Evolutionary conservation across 2,797 vertebrate genomes (phyloP).

Genomic region (Cynodonichthys magdalenae): DNA sequence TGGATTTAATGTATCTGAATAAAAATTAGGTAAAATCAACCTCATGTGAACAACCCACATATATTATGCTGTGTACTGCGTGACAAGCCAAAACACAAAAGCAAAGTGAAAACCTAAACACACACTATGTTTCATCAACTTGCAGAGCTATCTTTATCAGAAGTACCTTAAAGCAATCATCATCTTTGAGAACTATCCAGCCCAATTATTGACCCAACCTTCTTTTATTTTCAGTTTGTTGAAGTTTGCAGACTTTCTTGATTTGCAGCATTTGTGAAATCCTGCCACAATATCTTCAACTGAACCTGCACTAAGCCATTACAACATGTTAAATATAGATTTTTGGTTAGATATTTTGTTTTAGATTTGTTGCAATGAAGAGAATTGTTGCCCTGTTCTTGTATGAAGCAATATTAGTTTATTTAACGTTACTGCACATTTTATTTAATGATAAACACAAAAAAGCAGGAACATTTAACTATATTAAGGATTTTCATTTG

Average conservation of each 20-base stretch:
- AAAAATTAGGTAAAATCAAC: too few species aligned
- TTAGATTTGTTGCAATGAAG: background rate
- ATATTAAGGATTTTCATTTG: too few species aligned
- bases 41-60: too few species aligned
- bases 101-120: background rate
- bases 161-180: background rate
- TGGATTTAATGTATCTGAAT: too few species aligned
- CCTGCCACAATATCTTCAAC: background rate
- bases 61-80: too few species aligned
- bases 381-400: too few species aligned
- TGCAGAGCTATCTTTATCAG: background rate
- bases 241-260: background rate
- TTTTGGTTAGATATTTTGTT: background rate
- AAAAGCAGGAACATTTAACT: background rate
- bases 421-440: too few species aligned
- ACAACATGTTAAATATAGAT: background rate
- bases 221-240: background rate
- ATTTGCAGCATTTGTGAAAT: background rate
- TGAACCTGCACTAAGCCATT: background rate
- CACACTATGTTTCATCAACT: background rate
- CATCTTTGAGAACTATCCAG: background rate
- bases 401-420: background rate
- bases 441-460: too few species aligned
- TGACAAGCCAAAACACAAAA: too few species aligned
- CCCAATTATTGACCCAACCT: background rate